Percentiles rank a stretch among this genome's conserved stretches.
Evolutionary conservation across 92 coral and sea anemone genomes (phyloP).

Genomic region (Parazoanthus atlanticus): DNA sequence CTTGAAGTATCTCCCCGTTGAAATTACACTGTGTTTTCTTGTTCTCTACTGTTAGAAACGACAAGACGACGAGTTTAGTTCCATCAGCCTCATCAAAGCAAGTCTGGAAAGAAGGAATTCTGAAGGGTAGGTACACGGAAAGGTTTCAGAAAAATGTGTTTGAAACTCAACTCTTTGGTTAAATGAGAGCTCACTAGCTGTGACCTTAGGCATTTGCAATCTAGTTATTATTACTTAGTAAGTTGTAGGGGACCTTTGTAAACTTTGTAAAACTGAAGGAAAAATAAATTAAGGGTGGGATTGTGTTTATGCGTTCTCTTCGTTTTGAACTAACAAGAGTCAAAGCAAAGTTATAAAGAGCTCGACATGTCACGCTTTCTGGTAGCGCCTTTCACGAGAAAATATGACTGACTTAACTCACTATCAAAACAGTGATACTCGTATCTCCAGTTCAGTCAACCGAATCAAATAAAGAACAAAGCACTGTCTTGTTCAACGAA

Average conservation of each 20-base stretch:
- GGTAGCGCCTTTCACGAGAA: too few relatives aligned
- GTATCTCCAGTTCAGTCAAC: too few relatives aligned
- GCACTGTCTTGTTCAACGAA: too few relatives aligned
- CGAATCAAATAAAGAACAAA: too few relatives aligned
- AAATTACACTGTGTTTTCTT: neutral
- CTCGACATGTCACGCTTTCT: too few relatives aligned
- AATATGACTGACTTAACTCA: too few relatives aligned
- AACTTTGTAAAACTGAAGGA: neutral
- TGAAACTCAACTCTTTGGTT: neutral
- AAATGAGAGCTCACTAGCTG: neutral
- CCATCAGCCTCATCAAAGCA: slow-evolving; percentile 75
- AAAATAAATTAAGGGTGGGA: too few relatives aligned
- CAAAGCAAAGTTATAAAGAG: too few relatives aligned
- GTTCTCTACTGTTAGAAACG: neutral
- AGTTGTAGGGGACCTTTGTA: neutral
- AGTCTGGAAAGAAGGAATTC: slow-evolving; percentile 62
- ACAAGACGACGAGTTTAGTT: slow-evolving; percentile 34
- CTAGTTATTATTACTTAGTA: neutral
- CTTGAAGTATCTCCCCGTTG: neutral
- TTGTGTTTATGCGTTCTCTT: too few relatives aligned
- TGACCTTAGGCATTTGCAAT: neutral
- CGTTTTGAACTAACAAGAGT: too few relatives aligned
- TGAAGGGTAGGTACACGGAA: slow-evolving; percentile 59
- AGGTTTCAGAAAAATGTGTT: neutral
- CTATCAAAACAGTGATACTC: too few relatives aligned